Evolutionary conservation across 1,140 invertebrate genomes (phyloP), one percentile per base, ranked within the genome.

Genomic region (Pseudoatta argentina): DNA sequence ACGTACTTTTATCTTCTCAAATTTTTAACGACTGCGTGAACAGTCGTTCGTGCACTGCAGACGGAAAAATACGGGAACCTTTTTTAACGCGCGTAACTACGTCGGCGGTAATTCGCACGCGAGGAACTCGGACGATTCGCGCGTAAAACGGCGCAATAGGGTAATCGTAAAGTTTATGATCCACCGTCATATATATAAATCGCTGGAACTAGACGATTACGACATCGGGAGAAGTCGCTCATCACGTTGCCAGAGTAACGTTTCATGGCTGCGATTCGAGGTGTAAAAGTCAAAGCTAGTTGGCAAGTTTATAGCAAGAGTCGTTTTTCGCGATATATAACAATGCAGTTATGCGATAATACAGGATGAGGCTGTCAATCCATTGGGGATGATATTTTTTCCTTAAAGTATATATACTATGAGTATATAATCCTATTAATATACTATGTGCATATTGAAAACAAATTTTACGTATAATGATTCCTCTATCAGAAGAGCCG

Each of bases 91-190:
- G 21, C 48, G 66, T 48, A 72, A 79, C 16, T 71, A 39, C 30
- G 8, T 10, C 30, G n/a, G 5, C 21, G 55, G 14, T 51, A 72
- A 73, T 82, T 82, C 67, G n/a, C 48, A 55, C 48, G 63, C 76
- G n/a, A 53, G 18, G 0, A 69, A 69, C 61, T 79, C 48, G 3
- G 48, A 34, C 63, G n/a, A 34, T 21, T 34, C 63, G 48, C 21
- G 24, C 18, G 34, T 71, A 44, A 59, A 81, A 34, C 63, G 12
- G n/a, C n/a, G 16, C 55, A 6, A 14, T 44, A 72, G 21, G 34
- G 24, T 73, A 82, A 59, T 82, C 55, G 55, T 82, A 75, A 83
- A 75, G 59, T 83, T 83, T 83, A 83, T 75, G 69, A 34, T 73
- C 27, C 16, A 16, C 21, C 34, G 14, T 18, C 3, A 73, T 48